Evolutionary conservation across 2,797 vertebrate genomes (phyloP), one percentile per base, ranked within the genome.

Genomic region (Hyperoplus lanceolatus): DNA sequence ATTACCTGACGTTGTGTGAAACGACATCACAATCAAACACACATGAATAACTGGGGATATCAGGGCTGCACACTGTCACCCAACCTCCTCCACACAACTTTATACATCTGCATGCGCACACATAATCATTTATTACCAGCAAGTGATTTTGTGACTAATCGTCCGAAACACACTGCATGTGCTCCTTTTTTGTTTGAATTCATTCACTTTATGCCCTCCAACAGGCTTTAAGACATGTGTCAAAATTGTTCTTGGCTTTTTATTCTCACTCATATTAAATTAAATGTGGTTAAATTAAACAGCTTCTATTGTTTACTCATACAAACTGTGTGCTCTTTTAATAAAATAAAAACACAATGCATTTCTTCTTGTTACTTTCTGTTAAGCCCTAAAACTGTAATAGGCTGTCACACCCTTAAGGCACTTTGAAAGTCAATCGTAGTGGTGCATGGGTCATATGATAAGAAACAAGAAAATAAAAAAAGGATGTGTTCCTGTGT

Each of bases 1-100:
- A 91, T 93, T 90, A 91, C 76, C 82, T 82, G 83, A 88, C 86
- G 85, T 88, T 83, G 92, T 86, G 80, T 86, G 79, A 81, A 72
- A 82, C 79, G 66, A 86, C 79, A 57, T 73, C 63, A 78, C 42
- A 63, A 70, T 72, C 70, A 84, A 60, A 83, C 57, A 71, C 74
- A 48, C 54, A 29, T 57, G 72, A 86, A 77, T 71, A 78, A 60
- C 60, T 36, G 45, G 11, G 58, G 65, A 76, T 41, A 67, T 59
- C 36, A 63, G 11, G 3, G 14, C 67, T 59, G 38, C 62, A 75
- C 64, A 73, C 29, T 29, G 41, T 87, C 14, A 48, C 66, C 53
- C 63, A 78, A 59, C 42, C 39, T 16, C 43, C 41, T 29, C 49
- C 43, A 16, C 29, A 36, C 61, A 36, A 21, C 69, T 77, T 38